Percentiles rank a stretch among this genome's conserved stretches.
Conservation (phyloP, 1,140 invertebrate species). For the Maconellicoccus hirsutus region DNA sequence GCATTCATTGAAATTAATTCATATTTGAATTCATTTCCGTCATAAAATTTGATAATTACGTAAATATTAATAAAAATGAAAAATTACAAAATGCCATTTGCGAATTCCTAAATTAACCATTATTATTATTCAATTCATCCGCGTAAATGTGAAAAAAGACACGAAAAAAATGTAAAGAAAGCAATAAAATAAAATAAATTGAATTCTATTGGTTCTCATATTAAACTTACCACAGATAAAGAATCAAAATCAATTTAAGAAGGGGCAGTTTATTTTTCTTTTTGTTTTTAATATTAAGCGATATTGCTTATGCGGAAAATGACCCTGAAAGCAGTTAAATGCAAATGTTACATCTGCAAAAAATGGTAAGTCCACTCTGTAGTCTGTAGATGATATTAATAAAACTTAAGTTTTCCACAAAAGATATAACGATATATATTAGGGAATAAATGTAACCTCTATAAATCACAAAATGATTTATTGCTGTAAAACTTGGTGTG, state of each 20-base stretch:
- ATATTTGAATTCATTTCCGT: no score
- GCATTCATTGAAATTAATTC: no score
- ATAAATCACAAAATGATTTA: slow-evolving; percentile 10
- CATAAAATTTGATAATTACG: no score
- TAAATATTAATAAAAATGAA: no score
- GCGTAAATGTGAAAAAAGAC: no score
- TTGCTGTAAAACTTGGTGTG: neutral
- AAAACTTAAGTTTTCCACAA: slow-evolving; percentile 9
- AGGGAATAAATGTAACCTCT: slow-evolving; percentile 8
- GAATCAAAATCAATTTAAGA: neutral
- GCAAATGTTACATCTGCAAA: slow-evolving; percentile 18
- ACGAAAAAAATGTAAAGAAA: neutral
- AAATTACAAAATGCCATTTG: no score
- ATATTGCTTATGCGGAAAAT: slow-evolving; percentile 17
- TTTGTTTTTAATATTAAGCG: slow-evolving; percentile 19
- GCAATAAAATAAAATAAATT: neutral
- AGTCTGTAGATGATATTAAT: slow-evolving; percentile 14
- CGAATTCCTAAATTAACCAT: no score
- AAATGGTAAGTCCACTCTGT: slow-evolving; percentile 15
- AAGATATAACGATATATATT: slow-evolving; percentile 18
- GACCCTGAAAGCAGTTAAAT: slow-evolving; percentile 18
- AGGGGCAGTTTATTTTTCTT: neutral
- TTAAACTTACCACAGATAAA: neutral
- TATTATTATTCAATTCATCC: no score
- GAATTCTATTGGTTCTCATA: neutral